These are phyloP conservation scores for Acromyrmex charruanus DNA, from an alignment of 1,140 invertebrate species.

Conservation along the genomic window DNA sequence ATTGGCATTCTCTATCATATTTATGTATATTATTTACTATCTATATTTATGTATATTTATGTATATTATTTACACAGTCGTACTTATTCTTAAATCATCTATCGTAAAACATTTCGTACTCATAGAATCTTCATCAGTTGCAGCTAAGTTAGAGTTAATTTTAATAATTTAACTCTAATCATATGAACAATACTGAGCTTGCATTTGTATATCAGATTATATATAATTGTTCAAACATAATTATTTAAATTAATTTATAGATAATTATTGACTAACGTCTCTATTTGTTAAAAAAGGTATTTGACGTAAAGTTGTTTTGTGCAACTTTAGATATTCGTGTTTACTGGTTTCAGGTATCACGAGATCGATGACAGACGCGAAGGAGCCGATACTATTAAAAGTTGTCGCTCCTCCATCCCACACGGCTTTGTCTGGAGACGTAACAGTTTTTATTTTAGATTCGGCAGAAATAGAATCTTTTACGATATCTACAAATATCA, in stretches of 20 bases:
- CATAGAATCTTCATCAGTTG: no score
- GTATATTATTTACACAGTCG: no score
- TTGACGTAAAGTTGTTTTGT: neutral
- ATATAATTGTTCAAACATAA: neutral
- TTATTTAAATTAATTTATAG: neutral
- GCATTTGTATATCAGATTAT: conserved; percentile 17
- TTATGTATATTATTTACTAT: no score
- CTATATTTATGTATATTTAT: no score
- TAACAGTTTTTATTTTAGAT: conserved; percentile 87
- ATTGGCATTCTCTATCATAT: no score
- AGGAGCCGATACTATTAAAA: conserved; percentile 73
- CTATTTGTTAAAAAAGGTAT: neutral
- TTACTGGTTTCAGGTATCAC: conserved; percentile 74
- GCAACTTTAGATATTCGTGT: neutral
- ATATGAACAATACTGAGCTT: neutral
- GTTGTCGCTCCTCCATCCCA: conserved; percentile 86
- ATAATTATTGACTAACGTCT: neutral
- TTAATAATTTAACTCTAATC: neutral
- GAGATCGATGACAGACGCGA: conserved; percentile 76
- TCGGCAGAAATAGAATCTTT: conserved; percentile 67
- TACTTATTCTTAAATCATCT: no score
- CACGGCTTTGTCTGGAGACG: conserved; percentile 89
- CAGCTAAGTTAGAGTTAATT: neutral
- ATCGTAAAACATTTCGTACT: no score
- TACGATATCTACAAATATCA: conserved; percentile 37